These are phyloP conservation scores for Centropyge bicolor DNA, from an alignment of 2,797 vertebrate species.

Conservation along the genomic window DNA sequence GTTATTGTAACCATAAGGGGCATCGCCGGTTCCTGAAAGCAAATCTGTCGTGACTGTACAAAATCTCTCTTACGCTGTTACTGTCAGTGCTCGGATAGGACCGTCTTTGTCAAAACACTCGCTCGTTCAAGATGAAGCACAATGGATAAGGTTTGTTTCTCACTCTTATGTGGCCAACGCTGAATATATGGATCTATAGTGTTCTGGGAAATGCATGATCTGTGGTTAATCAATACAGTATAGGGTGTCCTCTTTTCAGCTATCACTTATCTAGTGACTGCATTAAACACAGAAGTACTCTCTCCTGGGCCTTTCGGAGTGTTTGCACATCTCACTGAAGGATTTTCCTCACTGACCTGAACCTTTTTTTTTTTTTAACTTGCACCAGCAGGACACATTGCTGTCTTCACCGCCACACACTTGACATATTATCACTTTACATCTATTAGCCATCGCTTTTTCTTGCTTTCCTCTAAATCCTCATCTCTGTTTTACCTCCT, in stretches of 20 bases:
- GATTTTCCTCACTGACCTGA: conserved; percentile 31
- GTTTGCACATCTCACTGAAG: conserved; percentile 26
- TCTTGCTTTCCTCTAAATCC: conserved; percentile 38
- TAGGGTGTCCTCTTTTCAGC: conserved; percentile 53
- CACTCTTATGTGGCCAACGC: conserved; percentile 13
- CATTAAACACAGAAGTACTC: conserved; percentile 35
- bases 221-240: conserved; percentile 69
- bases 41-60: conserved; percentile 38
- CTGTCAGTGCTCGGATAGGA: conserved; percentile 25
- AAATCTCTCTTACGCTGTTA: conserved; percentile 37
- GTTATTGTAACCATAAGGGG: conserved; percentile 39
- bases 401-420: conserved; percentile 26
- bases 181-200: conserved; percentile 64
- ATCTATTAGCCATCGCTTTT: conserved; percentile 26
- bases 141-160: conserved; percentile 23
- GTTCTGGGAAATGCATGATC: conserved; percentile 75
- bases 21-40: conserved; percentile 49
- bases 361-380: conserved; percentile 16
- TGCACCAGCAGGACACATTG: conserved; percentile 17
- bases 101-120: conserved; percentile 49
- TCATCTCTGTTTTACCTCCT: conserved; percentile 64
- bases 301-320: conserved; percentile 33
- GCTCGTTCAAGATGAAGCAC: conserved; percentile 36
- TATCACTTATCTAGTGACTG: conserved; percentile 40
- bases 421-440: conserved; percentile 44